Evolutionary conservation across 2,888 invertebrate genomes (phyloP), one percentile per base, ranked within the genome.

Genomic region (Ellobium chinense): DNA sequence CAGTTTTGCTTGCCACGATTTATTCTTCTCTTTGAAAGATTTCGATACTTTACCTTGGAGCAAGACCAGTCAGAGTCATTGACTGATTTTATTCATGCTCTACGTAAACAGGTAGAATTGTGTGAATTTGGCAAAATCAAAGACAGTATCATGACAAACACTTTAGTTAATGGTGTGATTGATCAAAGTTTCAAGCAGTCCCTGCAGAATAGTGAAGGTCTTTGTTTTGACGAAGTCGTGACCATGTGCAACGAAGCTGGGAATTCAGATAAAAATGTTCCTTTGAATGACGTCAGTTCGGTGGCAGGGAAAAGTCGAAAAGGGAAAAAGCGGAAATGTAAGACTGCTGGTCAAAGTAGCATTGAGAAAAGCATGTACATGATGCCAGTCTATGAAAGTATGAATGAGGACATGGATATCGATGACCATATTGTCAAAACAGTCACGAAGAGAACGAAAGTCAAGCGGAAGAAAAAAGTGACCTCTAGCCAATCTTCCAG

Each of bases 181-280:
- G 70, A 70, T 70, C 62, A 70, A 21, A 69, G 31, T 58, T 78
- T 60, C 27, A 76, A 31, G 24, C 69, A 70, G 37, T 68, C 54
- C 9, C 46, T 70, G 29, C 62, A 46, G 27, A 69, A 78, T 24
- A 70, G 21, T 21, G 70, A 37, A 39, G 62, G 60, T 18, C 60
- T 78, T 37, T 39, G 78, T 46, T 78, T 78, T 62, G 62, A 70
- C 62, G 78, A 78, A 46, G 70, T 70, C n/a, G 78, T 78, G 2
- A 39, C 60, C 3, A 69, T 78, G 39, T 70, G 60, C 58, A 69
- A 62, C 39, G 62, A 31, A n/a, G 29, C 36, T n/a, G 9, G 24
- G 9, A 12, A 31, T 2, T 2, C 62, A 0, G 14, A 58, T 27
- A 76, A n/a, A 34, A 66, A 34, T 34, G n/a, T 24, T 3, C 24